These are phyloP conservation scores for Bradysia coprophila DNA, from an alignment of 1,140 invertebrate species.

Conservation along the genomic window DNA sequence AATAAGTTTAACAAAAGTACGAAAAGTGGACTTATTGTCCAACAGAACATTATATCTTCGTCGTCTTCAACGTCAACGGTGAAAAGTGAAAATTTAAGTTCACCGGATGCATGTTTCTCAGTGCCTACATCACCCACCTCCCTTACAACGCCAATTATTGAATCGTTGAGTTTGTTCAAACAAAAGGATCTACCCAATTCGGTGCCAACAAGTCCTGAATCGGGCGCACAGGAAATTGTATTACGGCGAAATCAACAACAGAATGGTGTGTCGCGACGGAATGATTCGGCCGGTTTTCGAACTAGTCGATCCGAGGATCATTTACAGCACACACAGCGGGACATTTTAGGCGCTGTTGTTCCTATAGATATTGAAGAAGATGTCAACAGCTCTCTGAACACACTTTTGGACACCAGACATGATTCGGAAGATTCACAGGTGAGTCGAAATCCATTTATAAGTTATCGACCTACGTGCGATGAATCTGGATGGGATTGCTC, in stretches of 20 bases:
- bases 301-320: conserved; percentile 76
- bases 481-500: too few relatives aligned
- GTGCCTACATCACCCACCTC: conserved; percentile 63
- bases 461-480: too few relatives aligned
- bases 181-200: conserved; percentile 34
- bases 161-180: conserved; percentile 17
- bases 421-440: conserved; percentile 35
- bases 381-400: conserved; percentile 79
- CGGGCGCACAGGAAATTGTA: conserved; percentile 32
- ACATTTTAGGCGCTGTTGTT: conserved; percentile 36
- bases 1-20: background rate
- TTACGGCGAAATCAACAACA: conserved; percentile 13
- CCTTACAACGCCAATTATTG: conserved; percentile 27
- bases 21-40: background rate
- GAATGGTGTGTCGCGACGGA: conserved; percentile 17
- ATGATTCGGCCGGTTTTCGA: conserved; percentile 32
- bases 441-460: conserved; percentile 7
- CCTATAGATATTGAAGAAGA: conserved; percentile 86
- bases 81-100: conserved; percentile 15
- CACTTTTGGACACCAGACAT: conserved; percentile 62
- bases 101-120: conserved; percentile 23
- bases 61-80: conserved; percentile 18
- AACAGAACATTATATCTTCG: background rate
- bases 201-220: conserved; percentile 60
- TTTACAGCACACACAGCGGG: conserved; percentile 37